Conservation (phyloP, 2,113 vertebrate genomes). For the Sturnira hondurensis region DNA sequence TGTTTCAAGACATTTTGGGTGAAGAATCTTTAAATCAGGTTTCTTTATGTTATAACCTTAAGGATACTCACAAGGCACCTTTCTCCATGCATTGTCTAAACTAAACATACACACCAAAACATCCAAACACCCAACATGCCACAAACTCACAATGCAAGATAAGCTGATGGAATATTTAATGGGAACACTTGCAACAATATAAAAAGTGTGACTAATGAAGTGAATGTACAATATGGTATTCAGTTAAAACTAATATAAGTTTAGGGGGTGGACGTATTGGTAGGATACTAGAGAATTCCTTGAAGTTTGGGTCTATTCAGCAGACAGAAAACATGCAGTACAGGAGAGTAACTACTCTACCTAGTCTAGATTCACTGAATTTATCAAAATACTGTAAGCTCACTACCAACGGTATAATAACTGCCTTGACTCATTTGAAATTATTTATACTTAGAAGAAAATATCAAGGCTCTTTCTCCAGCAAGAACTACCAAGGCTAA, state of each 20-base stretch:
- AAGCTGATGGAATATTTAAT: conserved; percentile 65
- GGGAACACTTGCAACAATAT: conserved; percentile 23
- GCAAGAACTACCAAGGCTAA: not conserved
- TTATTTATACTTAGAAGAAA: conserved; percentile 31
- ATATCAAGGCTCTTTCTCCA: conserved; percentile 5
- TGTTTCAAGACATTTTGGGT: not conserved
- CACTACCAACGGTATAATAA: not conserved
- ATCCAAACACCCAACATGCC: conserved; percentile 69
- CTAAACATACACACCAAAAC: conserved; percentile 64
- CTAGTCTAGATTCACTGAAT: not conserved
- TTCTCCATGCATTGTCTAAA: conserved; percentile 78
- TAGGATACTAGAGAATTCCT: conserved; percentile 54
- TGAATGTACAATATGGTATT: conserved; percentile 67
- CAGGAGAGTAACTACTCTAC: not conserved
- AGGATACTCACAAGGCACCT: conserved; percentile 37
- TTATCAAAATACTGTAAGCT: not conserved
- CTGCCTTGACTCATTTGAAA: not conserved
- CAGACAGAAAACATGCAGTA: conserved; percentile 69
- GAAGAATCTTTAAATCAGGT: conserved; percentile 33
- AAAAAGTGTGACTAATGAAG: conserved; percentile 53
- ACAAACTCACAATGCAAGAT: conserved; percentile 61
- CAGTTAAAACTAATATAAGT: conserved; percentile 73
- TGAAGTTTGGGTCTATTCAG: conserved; percentile 78
- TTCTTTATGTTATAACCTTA: conserved; percentile 23
- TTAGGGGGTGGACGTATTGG: not conserved